These are phyloP conservation scores for Nemotelus nigrinus DNA, from an alignment of 2,888 invertebrate genomes.

Conservation along the genomic window DNA sequence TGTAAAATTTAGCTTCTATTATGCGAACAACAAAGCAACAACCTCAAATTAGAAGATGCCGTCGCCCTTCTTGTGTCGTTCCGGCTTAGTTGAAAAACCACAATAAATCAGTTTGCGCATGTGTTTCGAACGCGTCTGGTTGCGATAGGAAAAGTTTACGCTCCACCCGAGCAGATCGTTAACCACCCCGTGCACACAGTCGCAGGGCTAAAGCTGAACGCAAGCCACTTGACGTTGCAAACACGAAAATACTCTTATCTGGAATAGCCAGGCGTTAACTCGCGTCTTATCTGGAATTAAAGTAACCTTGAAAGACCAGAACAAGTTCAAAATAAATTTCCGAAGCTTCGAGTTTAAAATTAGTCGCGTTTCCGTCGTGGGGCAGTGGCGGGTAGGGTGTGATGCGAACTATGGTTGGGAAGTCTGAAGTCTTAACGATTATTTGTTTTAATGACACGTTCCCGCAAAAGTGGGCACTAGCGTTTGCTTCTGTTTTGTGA, in stretches of 20 bases:
- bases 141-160: too few relatives aligned
- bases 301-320: constrained; percentile 4
- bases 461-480: constrained; percentile 6
- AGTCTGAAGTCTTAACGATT: not conserved
- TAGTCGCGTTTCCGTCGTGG: not conserved
- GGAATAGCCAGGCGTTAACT: not conserved
- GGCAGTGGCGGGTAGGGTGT: not conserved
- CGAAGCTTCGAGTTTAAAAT: constrained; percentile 6
- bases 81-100: too few relatives aligned
- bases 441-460: not conserved
- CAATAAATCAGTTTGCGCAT: too few relatives aligned
- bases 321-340: not conserved
- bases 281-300: constrained; percentile 7
- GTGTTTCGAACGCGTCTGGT: too few relatives aligned
- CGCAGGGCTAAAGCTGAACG: not conserved
- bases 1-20: too few relatives aligned
- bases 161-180: too few relatives aligned
- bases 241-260: constrained; percentile 17
- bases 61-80: too few relatives aligned
- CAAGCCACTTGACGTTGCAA: not conserved
- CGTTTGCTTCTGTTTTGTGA: not conserved
- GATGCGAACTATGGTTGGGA: not conserved
- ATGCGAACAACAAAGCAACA: too few relatives aligned
- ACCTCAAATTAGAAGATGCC: too few relatives aligned
- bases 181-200: not conserved